Evolutionary conservation across 2,113 vertebrate species (phyloP), one percentile per base, ranked within the genome.

Genomic region (Clarias magur): DNA sequence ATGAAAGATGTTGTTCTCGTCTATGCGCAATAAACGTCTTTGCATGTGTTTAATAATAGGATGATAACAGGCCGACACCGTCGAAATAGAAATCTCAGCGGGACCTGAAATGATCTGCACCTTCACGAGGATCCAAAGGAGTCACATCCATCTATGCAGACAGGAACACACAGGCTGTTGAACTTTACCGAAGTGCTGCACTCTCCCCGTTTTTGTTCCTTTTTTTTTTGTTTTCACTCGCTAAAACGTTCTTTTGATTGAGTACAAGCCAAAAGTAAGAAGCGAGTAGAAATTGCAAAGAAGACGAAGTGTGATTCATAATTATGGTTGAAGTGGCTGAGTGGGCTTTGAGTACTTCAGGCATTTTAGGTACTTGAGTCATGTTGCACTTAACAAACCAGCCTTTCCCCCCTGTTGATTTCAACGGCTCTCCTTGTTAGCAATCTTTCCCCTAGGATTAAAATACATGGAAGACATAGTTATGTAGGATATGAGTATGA

Each of bases 271-370:
- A 17, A 62, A 62, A 62, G 79, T 62, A 62, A 81, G 59, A 81
- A 81, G 57, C 62, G 65, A 21, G 76, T 25, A 60, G 56, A 72
- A 79, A 87, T 57, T 21, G 65, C 23, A 59, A 72, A 25, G 11
- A n/a, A 84, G 67, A 84, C 13, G 1, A 38, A 84, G 27, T 57
- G 23, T 57, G 82, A 62, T 70, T 62, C 65, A 57, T 84, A 73
- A 84, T 84, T 84, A 57, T 0, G 12, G 48, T 34, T 83, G 16
- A 70, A 70, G 65, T 83, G 67, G 25, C 19, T 83, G 48, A 70
- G 54, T 80, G 78, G 78, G 78, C 78, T 80, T 59, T 27, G 54
- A 80, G 78, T 59, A 59, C 78, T 59, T 80, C 17, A 83, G 65
- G 42, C 48, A 34, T 70, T 83, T 70, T 70, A 60, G 59, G 56